Conservation (phyloP, 1,140 invertebrate species). For the Coelopa frigida region DNA sequence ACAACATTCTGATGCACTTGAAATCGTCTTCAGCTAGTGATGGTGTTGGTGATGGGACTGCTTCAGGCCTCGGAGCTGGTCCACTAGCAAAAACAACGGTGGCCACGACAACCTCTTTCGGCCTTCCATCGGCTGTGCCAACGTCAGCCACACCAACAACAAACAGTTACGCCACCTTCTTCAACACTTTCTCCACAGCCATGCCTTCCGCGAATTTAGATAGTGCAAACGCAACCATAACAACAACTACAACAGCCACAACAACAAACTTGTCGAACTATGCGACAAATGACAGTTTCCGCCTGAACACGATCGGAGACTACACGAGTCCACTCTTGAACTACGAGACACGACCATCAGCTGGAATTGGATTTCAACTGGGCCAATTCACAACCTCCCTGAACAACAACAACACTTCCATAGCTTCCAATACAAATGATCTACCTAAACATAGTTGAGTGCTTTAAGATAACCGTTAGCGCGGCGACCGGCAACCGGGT, state of each 20-base stretch:
- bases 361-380: too few species aligned
- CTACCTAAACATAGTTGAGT: too few species aligned
- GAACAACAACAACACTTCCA: too few species aligned
- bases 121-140: neutral
- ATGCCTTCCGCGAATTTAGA: neutral
- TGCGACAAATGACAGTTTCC: conserved; percentile 5
- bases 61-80: neutral
- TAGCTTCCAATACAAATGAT: too few species aligned
- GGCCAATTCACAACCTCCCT: too few species aligned
- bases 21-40: conserved; percentile 3
- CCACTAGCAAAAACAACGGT: neutral
- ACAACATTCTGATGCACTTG: conserved; percentile 16
- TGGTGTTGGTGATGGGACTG: neutral
- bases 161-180: too few species aligned
- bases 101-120: neutral
- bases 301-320: too few species aligned
- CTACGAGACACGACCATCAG: too few species aligned
- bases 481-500: too few species aligned
- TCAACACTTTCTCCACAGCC: neutral
- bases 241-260: conserved; percentile 5
- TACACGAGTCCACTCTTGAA: too few species aligned
- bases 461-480: too few species aligned
- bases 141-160: too few species aligned
- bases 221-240: neutral
- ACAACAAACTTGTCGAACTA: conserved; percentile 4